These are phyloP conservation scores for Plagodis pulveraria DNA, from an alignment of 2,888 invertebrate species.

Conservation along the genomic window DNA sequence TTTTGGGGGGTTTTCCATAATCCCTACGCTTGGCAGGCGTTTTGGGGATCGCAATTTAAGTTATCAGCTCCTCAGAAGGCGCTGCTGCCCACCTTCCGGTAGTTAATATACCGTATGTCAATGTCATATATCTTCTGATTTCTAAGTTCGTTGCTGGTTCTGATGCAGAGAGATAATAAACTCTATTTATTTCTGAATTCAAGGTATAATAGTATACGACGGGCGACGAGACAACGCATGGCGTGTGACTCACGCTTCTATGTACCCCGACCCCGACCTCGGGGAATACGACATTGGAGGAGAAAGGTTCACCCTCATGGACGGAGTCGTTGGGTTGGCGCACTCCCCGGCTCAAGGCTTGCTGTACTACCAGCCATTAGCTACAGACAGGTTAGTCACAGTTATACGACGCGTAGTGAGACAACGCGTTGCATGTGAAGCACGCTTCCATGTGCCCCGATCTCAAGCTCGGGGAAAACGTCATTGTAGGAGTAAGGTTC, in stretches of 20 bases:
- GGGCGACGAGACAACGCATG: slow-evolving; percentile 90
- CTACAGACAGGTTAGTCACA: slow-evolving; percentile 85
- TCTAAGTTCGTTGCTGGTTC: too few relatives aligned
- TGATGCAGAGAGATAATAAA: too few relatives aligned
- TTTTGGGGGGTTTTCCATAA: too few relatives aligned
- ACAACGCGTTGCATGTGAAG: slow-evolving; percentile 91
- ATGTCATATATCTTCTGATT: too few relatives aligned
- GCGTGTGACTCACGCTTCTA: slow-evolving; percentile 91
- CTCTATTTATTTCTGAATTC: slow-evolving; percentile 30
- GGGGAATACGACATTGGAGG: slow-evolving; percentile 90
- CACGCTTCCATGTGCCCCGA: slow-evolving; percentile 93
- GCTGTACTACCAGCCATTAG: slow-evolving; percentile 90
- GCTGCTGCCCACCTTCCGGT: too few relatives aligned
- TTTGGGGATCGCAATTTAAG: too few relatives aligned
- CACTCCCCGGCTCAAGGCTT: slow-evolving; percentile 87
- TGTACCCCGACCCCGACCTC: slow-evolving; percentile 94
- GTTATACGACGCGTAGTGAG: slow-evolving; percentile 88
- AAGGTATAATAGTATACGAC: slow-evolving; percentile 86
- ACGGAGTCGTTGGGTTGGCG: slow-evolving; percentile 89
- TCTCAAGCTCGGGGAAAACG: not conserved
- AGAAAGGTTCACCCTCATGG: slow-evolving; percentile 89
- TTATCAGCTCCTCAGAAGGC: too few relatives aligned
- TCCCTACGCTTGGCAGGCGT: too few relatives aligned
- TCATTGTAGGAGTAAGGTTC: slow-evolving; percentile 70
- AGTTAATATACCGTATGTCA: too few relatives aligned